A percentile compares a stretch with the other conserved stretches of the same genome.
phyloP scores from a whole-genome alignment of 2,113 vertebrate genomes.

The Lota lota region DNA sequence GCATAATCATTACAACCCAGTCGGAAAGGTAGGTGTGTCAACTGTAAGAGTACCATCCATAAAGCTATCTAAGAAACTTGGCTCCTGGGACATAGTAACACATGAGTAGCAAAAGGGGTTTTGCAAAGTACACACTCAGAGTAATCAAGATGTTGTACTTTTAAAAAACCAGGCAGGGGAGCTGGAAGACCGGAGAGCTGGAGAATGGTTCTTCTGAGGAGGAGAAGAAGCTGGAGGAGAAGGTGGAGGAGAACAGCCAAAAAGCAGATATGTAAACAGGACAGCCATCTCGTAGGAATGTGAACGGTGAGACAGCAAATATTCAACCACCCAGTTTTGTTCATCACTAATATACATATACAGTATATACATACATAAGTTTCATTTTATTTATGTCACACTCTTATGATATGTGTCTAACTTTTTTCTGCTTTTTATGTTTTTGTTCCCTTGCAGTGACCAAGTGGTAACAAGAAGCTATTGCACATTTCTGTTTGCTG shows the following conservation, averaged over 20 bases:
- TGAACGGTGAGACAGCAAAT: slow-evolving; percentile 42
- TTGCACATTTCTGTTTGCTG: slow-evolving; percentile 67
- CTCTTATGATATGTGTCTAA: neutral
- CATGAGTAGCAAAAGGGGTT: too few relatives aligned
- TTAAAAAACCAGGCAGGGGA: slow-evolving; percentile 64
- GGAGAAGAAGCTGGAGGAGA: slow-evolving; percentile 88
- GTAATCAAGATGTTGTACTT: neutral
- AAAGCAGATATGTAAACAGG: slow-evolving; percentile 88
- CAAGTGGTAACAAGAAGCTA: slow-evolving; percentile 50
- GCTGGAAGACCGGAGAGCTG: slow-evolving; percentile 89
- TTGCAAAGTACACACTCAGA: too few relatives aligned
- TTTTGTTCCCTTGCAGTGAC: slow-evolving; percentile 54
- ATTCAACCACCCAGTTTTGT: neutral
- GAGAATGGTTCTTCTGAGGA: slow-evolving; percentile 72
- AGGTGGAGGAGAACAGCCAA: slow-evolving; percentile 93
- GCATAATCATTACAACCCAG: too few relatives aligned
- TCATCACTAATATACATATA: too few relatives aligned
- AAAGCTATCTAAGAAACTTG: too few relatives aligned
- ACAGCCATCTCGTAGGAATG: slow-evolving; percentile 44
- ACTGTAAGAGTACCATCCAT: too few relatives aligned
- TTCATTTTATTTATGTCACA: too few relatives aligned
- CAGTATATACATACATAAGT: neutral
- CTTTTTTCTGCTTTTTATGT: slow-evolving; percentile 11
- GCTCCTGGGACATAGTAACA: too few relatives aligned
- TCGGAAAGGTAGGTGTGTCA: too few relatives aligned